Percentiles rank a stretch among this genome's conserved stretches.
Evolutionary conservation across 1,140 invertebrate genomes (phyloP).

Genomic region (Triops longicaudatus): DNA sequence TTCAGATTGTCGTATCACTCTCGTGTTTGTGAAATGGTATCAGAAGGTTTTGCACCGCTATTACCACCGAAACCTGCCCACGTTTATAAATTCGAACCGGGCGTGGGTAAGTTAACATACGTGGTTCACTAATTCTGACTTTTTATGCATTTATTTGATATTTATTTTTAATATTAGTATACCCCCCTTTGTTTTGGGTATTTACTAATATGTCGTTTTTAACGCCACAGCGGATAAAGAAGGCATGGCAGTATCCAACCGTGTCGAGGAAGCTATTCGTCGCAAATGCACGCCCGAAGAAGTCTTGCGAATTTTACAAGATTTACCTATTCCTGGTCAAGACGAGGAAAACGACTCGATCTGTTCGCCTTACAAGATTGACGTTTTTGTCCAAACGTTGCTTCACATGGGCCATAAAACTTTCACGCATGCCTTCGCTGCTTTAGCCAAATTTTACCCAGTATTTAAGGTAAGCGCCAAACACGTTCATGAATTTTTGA

Average conservation of each 20-base stretch:
- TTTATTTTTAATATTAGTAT: too few relatives aligned
- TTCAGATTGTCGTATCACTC: slow-evolving; percentile 88
- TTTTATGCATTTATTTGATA: slow-evolving; percentile 3
- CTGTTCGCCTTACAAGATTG: slow-evolving; percentile 72
- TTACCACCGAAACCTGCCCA: slow-evolving; percentile 69
- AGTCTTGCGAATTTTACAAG: slow-evolving; percentile 76
- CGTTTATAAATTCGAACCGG: slow-evolving; percentile 71
- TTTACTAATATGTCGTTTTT: neutral
- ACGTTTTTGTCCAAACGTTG: slow-evolving; percentile 91
- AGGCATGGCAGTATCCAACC: slow-evolving; percentile 69
- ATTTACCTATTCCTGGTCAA: slow-evolving; percentile 45
- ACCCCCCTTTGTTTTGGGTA: too few relatives aligned
- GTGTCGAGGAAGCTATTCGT: slow-evolving; percentile 1
- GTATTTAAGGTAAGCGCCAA: slow-evolving; percentile 66
- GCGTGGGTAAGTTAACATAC: slow-evolving; percentile 50
- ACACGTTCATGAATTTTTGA: slow-evolving; percentile 18
- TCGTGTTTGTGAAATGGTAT: slow-evolving; percentile 83
- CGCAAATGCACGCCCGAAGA: slow-evolving; percentile 84
- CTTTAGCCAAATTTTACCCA: slow-evolving; percentile 91
- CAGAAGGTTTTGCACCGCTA: slow-evolving; percentile 71
- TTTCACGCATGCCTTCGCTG: slow-evolving; percentile 95
- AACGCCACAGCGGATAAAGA: slow-evolving; percentile 61
- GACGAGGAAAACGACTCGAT: slow-evolving; percentile 59
- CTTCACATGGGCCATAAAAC: slow-evolving; percentile 90
- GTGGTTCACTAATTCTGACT: too few relatives aligned